Percentiles rank a stretch among this genome's conserved stretches.
These are phyloP conservation scores for Labrus mixtus DNA, from an alignment of 2,113 vertebrate genomes.

Conservation along the genomic window DNA sequence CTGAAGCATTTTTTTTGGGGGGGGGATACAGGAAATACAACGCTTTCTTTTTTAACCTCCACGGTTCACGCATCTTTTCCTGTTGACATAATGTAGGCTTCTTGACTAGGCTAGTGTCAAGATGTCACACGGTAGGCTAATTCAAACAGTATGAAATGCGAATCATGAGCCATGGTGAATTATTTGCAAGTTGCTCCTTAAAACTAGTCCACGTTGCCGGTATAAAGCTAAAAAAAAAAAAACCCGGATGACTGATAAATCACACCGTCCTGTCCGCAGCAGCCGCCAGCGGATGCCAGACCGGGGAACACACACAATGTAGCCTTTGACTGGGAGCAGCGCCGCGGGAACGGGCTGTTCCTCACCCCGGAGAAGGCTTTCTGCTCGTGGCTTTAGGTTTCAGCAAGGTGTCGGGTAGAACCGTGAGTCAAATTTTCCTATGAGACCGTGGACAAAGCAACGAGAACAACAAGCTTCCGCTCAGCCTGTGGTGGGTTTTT, in stretches of 20 bases:
- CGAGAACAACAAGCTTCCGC: slow-evolving; percentile 22
- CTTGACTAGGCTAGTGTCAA: not conserved
- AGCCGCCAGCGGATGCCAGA: slow-evolving; percentile 61
- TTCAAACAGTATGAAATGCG: not conserved
- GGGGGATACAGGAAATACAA: not conserved
- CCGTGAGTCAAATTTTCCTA: not conserved
- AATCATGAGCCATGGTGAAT: no score
- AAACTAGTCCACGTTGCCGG: not conserved
- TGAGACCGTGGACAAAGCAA: not conserved
- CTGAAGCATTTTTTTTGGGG: not conserved
- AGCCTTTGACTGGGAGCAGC: slow-evolving; percentile 67
- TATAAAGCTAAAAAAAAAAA: not conserved
- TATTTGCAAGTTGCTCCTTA: not conserved
- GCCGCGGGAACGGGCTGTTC: slow-evolving; percentile 47
- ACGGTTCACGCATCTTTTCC: not conserved
- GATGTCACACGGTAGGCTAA: not conserved
- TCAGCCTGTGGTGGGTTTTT: not conserved
- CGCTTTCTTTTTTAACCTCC: not conserved
- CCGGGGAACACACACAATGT: slow-evolving; percentile 66
- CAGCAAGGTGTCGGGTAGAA: not conserved
- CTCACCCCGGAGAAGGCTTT: slow-evolving; percentile 10
- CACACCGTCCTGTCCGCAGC: slow-evolving; percentile 62
- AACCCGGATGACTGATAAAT: not conserved
- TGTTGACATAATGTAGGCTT: not conserved
- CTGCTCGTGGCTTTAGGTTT: not conserved